phyloP scores from a whole-genome alignment of 2,888 invertebrate species.

The Tetragnatha montana region DNA sequence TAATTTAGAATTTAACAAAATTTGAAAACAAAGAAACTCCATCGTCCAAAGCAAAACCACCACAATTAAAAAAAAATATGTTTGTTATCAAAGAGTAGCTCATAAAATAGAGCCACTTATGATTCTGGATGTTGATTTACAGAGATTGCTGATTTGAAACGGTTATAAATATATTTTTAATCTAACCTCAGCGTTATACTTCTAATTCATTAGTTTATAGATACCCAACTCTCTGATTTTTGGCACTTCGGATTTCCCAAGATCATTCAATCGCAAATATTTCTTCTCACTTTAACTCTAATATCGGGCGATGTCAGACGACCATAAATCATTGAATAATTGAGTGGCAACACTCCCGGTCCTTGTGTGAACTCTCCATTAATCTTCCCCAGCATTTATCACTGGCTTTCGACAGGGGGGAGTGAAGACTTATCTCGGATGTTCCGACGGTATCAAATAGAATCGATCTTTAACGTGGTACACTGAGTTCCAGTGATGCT shows the following conservation, averaged over 20 bases:
- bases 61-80: too few relatives aligned
- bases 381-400: slow-evolving; percentile 20
- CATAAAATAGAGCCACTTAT: too few relatives aligned
- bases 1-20: too few relatives aligned
- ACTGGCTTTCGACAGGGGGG: slow-evolving; percentile 8
- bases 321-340: slow-evolving; percentile 21
- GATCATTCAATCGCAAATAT: background rate
- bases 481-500: background rate
- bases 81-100: too few relatives aligned
- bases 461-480: background rate
- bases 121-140: too few relatives aligned
- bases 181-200: too few relatives aligned
- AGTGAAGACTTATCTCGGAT: background rate
- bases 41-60: too few relatives aligned
- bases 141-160: too few relatives aligned
- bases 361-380: background rate
- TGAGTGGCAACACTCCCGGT: background rate
- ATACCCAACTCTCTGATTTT: too few relatives aligned
- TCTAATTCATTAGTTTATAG: too few relatives aligned
- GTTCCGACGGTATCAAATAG: background rate
- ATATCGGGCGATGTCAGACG: background rate
- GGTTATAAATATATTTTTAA: too few relatives aligned
- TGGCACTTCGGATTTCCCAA: background rate
- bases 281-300: background rate
- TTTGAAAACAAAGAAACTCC: too few relatives aligned